phyloP scores from a whole-genome alignment of 2,888 invertebrate genomes.

The Caenorhabditis afra region DNA sequence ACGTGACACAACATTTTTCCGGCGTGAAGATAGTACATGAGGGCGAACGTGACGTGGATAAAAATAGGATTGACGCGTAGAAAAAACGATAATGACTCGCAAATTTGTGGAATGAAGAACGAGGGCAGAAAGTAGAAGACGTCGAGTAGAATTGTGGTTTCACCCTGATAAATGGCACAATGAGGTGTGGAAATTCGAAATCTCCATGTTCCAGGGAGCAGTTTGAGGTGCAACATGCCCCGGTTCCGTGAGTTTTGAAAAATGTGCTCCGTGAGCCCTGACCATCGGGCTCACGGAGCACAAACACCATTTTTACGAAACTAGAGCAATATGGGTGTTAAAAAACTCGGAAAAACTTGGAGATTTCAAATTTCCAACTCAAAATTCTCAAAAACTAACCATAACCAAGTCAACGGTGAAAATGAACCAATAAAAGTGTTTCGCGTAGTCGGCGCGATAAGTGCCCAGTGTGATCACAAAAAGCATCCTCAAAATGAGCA shows the following conservation, averaged over 20 bases:
- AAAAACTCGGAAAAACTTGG: too few species aligned
- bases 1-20: slow-evolving; percentile 35
- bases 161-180: slow-evolving; percentile 11
- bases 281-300: background rate
- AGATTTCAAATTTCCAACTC: too few species aligned
- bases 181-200: background rate
- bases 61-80: slow-evolving; percentile 38
- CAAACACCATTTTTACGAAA: background rate
- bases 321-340: background rate
- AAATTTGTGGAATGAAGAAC: slow-evolving; percentile 37
- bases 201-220: background rate
- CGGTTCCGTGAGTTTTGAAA: too few species aligned
- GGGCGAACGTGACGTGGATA: slow-evolving; percentile 24
- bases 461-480: slow-evolving; percentile 10
- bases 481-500: slow-evolving; percentile 22
- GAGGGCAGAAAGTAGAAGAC: slow-evolving; percentile 33
- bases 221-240: background rate
- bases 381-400: slow-evolving; percentile 12
- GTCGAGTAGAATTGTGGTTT: slow-evolving; percentile 20
- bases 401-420: slow-evolving; percentile 8
- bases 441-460: slow-evolving; percentile 17
- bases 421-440: slow-evolving; percentile 16
- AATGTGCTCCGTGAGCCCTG: background rate
- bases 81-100: slow-evolving; percentile 41
- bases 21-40: slow-evolving; percentile 37